Conservation (phyloP, 2,797 vertebrate species). For the Huso huso region DNA sequence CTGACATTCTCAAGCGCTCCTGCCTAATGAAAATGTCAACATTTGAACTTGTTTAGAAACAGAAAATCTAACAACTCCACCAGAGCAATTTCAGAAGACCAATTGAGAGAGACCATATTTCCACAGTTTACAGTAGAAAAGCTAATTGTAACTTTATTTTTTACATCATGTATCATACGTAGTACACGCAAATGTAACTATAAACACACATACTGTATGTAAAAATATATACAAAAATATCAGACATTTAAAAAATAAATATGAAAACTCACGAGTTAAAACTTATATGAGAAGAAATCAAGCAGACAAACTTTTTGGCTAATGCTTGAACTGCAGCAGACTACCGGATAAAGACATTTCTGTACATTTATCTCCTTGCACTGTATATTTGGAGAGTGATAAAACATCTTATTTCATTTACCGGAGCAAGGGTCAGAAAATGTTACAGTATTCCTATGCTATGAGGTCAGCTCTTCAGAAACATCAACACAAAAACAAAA, state of each 20-base stretch:
- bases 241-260: constrained; percentile 26
- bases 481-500: constrained; percentile 31
- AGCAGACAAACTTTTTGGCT: no score
- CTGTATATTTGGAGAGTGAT: no score
- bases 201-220: constrained; percentile 27
- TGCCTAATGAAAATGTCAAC: constrained; percentile 48
- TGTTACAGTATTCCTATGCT: neutral
- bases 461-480: constrained; percentile 24
- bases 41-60: constrained; percentile 40
- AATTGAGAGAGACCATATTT: no score
- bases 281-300: no score
- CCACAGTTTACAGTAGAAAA: no score
- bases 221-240: constrained; percentile 28
- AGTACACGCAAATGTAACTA: constrained; percentile 32
- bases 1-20: constrained; percentile 37
- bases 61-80: constrained; percentile 47
- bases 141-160: constrained; percentile 11
- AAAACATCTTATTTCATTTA: no score
- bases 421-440: no score
- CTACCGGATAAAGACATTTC: no score
- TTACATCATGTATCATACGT: neutral
- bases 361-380: no score
- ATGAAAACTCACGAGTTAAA: no score
- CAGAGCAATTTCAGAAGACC: constrained; percentile 38
- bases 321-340: no score